Evolutionary conservation across 2,113 vertebrate species (phyloP), one percentile per base, ranked within the genome.

Genomic region (Mixornis gularis): DNA sequence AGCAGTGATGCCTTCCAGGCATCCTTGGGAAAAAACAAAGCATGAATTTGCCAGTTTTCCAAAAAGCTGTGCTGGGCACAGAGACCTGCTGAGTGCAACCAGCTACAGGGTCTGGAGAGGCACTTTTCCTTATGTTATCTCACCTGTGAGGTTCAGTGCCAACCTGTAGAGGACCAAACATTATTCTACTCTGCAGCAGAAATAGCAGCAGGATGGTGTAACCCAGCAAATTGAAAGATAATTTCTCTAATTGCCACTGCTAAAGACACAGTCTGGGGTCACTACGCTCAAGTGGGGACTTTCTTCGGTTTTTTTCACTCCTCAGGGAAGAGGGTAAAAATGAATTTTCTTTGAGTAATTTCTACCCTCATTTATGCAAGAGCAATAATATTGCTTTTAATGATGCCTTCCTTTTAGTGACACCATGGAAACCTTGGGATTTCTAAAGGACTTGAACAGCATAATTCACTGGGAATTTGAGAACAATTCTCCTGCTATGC

Each of bases 361-460:
- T 89, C 58, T 64, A 36, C 41, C 8, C 53, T 81, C 17, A 9
- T 81, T 76, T 89, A 46, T 53, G 27, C 55, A 91, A 84, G 19
- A 49, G 8, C 58, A 79, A 79, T 12, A 49, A 56, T 74, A 38
- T 65, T 69, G 27, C 38, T 81, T 89, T 85, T 51, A 82, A 77
- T 49, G 34, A 79, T 27, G 29, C 17, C 20, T 89, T 89, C 32
- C 20, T 91, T 85, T 62, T 21, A 87, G 46, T 85, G 74, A 91
- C 85, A 82, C 63, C 70, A 79, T 87, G 68, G 87, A 94, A 93
- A 93, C 79, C 53, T 72, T 1, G 1, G 20, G 22, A 65, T 85
- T 76, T 93, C 91, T 51, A 44, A 81, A 89, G 22, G 44, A 58
- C 72, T 72, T 85, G 53, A 89, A 89, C 24, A 69, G 21, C 4